Conservation (phyloP, 1,140 invertebrate species). For the Hyles euphorbiae region DNA sequence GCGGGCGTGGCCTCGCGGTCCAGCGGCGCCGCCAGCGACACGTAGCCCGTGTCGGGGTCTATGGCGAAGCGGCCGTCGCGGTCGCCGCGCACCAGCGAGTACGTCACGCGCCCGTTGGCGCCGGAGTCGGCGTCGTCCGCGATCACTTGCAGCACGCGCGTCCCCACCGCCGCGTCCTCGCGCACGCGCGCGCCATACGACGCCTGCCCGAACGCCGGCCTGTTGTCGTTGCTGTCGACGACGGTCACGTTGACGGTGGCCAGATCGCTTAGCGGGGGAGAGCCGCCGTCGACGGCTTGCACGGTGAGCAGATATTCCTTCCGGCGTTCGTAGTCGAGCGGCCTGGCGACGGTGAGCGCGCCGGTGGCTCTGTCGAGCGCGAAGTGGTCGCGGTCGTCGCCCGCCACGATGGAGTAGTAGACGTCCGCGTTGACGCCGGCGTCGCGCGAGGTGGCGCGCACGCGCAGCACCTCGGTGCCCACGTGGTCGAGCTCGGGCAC, state of each 20-base stretch:
- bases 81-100: constrained; percentile 88
- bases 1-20: constrained; percentile 88
- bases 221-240: constrained; percentile 93
- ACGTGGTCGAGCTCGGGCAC: constrained; percentile 85
- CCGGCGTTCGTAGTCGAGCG: constrained; percentile 90
- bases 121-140: constrained; percentile 89
- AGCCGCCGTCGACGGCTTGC: constrained; percentile 91
- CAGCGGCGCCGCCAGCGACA: constrained; percentile 83
- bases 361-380: constrained; percentile 84
- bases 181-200: constrained; percentile 86
- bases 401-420: constrained; percentile 91
- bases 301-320: constrained; percentile 92
- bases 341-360: constrained; percentile 84
- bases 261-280: constrained; percentile 89
- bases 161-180: constrained; percentile 85
- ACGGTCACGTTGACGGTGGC: constrained; percentile 93
- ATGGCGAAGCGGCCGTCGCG: constrained; percentile 86
- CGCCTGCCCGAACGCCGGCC: constrained; percentile 87
- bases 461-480: constrained; percentile 86
- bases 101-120: constrained; percentile 86
- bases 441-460: constrained; percentile 94
- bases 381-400: constrained; percentile 92
- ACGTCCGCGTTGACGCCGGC: constrained; percentile 95
- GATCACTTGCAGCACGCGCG: constrained; percentile 82
- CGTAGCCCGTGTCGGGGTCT: constrained; percentile 85